Evolutionary conservation across 2,113 vertebrate species (phyloP).

Genomic region (Chunga burmeisteri): DNA sequence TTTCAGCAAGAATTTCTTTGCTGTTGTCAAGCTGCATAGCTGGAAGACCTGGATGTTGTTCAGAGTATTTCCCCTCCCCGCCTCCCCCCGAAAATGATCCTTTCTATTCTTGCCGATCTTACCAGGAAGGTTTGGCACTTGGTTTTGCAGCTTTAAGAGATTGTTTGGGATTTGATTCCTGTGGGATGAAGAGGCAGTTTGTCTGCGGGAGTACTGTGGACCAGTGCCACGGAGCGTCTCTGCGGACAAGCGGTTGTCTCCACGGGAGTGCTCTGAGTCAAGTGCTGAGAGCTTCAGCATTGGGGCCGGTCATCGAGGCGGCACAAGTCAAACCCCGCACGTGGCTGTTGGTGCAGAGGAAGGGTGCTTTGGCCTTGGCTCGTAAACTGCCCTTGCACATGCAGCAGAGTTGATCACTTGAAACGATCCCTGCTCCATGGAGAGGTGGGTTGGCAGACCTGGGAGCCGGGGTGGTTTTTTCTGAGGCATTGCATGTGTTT

Average conservation of each 20-base stretch:
- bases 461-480: neutral
- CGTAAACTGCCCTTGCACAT: neutral
- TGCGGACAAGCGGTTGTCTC: neutral
- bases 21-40: neutral
- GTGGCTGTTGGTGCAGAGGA: accelerated
- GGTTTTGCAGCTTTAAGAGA: neutral
- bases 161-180: neutral
- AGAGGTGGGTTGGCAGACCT: neutral
- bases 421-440: neutral
- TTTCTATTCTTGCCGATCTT: neutral
- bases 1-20: neutral
- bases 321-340: accelerated
- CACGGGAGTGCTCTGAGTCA: neutral
- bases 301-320: accelerated
- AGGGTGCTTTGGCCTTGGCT: neutral
- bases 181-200: neutral
- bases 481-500: neutral
- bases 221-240: neutral
- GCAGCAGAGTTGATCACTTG: neutral
- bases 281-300: neutral
- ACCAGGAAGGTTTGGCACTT: neutral
- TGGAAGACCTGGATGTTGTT: neutral
- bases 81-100: neutral
- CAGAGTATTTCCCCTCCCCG: neutral
- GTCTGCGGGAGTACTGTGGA: accelerated